A percentile compares a stretch with the other conserved stretches of the same genome.
phyloP scores from a whole-genome alignment of 2,888 invertebrate genomes.

The Dasysyrphus tricinctus region DNA sequence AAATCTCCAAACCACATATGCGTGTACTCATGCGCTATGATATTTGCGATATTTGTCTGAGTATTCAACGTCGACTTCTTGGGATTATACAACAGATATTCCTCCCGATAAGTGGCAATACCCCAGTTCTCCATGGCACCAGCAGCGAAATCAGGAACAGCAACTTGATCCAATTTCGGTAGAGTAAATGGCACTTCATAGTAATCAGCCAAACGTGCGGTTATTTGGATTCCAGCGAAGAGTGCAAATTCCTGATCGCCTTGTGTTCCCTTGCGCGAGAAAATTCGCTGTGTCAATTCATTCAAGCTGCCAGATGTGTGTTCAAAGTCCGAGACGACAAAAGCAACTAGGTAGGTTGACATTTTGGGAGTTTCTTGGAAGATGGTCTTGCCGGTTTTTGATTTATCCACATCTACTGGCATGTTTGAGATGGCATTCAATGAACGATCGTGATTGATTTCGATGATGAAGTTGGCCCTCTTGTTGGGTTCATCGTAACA shows the following conservation, averaged over 20 bases:
- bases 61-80: constrained; percentile 79
- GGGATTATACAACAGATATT: constrained; percentile 80
- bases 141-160: constrained; percentile 92
- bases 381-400: constrained; percentile 77
- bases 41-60: constrained; percentile 84
- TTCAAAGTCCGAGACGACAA: constrained; percentile 87
- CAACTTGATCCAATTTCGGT: constrained; percentile 94
- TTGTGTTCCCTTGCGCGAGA: constrained; percentile 79
- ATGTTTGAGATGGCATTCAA: constrained; percentile 79
- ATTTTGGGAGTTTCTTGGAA: constrained; percentile 85
- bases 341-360: constrained; percentile 92
- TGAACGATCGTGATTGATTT: constrained; percentile 84
- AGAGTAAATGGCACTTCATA: constrained; percentile 90
- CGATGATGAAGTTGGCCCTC: constrained; percentile 87
- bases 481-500: constrained; percentile 89
- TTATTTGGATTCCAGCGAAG: constrained; percentile 88
- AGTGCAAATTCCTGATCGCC: constrained; percentile 87
- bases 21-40: constrained; percentile 85
- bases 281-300: constrained; percentile 79
- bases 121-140: constrained; percentile 99
- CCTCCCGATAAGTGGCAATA: constrained; percentile 86
- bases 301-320: constrained; percentile 77
- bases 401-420: constrained; percentile 42
- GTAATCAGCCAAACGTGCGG: constrained; percentile 88
- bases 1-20: constrained; percentile 94